Evolutionary conservation across 2,113 vertebrate genomes (phyloP).

Genomic region (Nesoenas mayeri): DNA sequence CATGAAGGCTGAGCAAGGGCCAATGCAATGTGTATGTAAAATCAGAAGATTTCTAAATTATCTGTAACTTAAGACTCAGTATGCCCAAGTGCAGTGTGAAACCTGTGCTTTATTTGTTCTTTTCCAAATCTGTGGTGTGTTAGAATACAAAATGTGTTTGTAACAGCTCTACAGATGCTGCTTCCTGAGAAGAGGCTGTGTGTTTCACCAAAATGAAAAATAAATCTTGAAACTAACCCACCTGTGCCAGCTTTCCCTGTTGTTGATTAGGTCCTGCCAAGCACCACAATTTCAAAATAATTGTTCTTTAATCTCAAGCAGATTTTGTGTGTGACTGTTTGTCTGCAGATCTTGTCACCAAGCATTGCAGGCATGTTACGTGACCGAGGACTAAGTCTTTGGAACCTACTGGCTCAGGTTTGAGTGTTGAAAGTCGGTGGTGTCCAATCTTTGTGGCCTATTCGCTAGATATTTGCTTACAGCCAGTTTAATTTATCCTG

Average conservation of each 20-base stretch:
- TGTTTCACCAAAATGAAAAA: constrained; percentile 65
- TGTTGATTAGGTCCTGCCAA: not conserved
- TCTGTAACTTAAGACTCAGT: constrained; percentile 46
- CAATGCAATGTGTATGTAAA: constrained; percentile 26
- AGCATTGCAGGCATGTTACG: not conserved
- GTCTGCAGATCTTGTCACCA: not conserved
- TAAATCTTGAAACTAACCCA: constrained; percentile 57
- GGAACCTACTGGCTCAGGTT: not conserved
- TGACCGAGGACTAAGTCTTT: not conserved
- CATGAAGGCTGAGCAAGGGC: constrained; percentile 48
- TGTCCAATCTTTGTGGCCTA: not conserved
- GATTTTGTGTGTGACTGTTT: not conserved
- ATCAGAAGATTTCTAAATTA: constrained; percentile 27
- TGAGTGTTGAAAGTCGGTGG: not conserved
- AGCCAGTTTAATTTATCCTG: not conserved
- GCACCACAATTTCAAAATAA: not conserved
- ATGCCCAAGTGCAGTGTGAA: constrained; percentile 56
- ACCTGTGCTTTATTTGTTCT: constrained; percentile 66
- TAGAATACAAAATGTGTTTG: constrained; percentile 62
- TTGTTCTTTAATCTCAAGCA: not conserved
- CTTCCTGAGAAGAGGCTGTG: constrained; percentile 34
- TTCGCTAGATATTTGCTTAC: not conserved
- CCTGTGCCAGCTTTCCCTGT: not conserved
- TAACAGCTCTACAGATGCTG: constrained; percentile 50
- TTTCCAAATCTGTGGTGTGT: constrained; percentile 50